A percentile compares a stretch with the other conserved stretches of the same genome.
These are phyloP conservation scores for Sinocyclocheilus rhinocerous DNA, from an alignment of 2,113 vertebrate species.

Conservation along the genomic window DNA sequence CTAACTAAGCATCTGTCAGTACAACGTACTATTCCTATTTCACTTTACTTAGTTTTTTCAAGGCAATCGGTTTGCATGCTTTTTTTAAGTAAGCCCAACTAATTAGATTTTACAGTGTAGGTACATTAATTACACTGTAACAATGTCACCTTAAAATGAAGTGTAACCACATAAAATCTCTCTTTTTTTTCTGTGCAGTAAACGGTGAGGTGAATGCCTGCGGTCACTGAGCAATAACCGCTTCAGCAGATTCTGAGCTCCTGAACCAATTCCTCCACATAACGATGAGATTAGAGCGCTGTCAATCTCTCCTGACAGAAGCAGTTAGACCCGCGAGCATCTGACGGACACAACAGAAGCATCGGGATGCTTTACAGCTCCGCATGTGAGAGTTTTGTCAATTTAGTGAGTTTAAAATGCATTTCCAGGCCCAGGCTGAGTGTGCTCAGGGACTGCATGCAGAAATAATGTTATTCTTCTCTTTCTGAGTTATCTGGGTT, in stretches of 20 bases:
- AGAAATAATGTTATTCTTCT: slow-evolving; percentile 3
- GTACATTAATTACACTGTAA: not conserved
- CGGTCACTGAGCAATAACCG: not conserved
- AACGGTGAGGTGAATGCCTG: not conserved
- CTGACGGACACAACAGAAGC: slow-evolving; percentile 60
- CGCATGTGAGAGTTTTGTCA: not conserved
- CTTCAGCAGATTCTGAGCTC: slow-evolving; percentile 43
- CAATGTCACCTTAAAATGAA: not conserved
- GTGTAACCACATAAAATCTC: not conserved
- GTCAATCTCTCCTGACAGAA: slow-evolving; percentile 60
- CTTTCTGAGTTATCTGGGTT: not conserved
- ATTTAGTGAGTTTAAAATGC: slow-evolving; percentile 13
- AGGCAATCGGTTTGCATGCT: no score
- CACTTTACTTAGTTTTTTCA: no score
- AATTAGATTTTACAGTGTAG: no score
- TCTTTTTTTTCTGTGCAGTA: not conserved
- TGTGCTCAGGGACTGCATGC: not conserved
- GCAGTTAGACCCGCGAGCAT: slow-evolving; percentile 56
- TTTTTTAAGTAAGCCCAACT: no score
- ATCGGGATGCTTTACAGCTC: not conserved
- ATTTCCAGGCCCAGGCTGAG: not conserved
- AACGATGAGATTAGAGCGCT: slow-evolving; percentile 66
- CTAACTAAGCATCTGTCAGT: no score
- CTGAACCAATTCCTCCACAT: slow-evolving; percentile 61
- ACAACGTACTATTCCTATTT: no score